Evolutionary conservation across 2,888 invertebrate genomes (phyloP).

Genomic region (Ophraella communa): DNA sequence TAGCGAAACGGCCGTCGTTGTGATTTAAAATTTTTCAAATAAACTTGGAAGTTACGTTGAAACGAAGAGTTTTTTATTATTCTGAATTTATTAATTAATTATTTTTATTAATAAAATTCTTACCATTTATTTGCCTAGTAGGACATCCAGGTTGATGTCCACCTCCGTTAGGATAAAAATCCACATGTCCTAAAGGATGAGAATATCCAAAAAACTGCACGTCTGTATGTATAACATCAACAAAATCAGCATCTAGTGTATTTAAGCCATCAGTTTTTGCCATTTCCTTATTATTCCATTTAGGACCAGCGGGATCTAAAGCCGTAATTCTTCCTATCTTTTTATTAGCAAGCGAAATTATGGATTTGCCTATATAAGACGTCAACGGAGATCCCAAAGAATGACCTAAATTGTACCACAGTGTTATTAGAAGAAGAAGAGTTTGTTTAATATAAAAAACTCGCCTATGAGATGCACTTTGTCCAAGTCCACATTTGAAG

Average conservation of each 20-base stretch:
- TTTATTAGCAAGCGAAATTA: conserved; percentile 43
- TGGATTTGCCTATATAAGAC: conserved; percentile 45
- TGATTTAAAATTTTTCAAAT: neutral
- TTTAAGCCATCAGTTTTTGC: conserved; percentile 66
- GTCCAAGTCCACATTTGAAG: conserved; percentile 50
- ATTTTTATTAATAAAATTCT: conserved; percentile 2
- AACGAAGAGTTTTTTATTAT: too few relatives aligned
- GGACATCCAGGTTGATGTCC: conserved; percentile 72
- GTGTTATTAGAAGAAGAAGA: too few relatives aligned
- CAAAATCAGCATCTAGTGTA: conserved; percentile 74
- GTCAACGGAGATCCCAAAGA: conserved; percentile 52
- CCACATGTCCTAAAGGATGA: conserved; percentile 71
- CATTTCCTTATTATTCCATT: conserved; percentile 37
- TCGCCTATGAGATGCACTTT: conserved; percentile 60
- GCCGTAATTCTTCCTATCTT: conserved; percentile 60
- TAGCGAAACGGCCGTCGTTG: too few relatives aligned
- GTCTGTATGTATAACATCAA: conserved; percentile 77
- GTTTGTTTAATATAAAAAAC: conserved; percentile 41
- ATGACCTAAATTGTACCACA: too few relatives aligned
- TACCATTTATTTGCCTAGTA: conserved; percentile 42
- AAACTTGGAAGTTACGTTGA: too few relatives aligned
- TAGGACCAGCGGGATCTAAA: conserved; percentile 60
- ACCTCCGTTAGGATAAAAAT: conserved; percentile 79
- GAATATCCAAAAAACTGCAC: conserved; percentile 69
- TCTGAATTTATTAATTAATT: too few relatives aligned